Evolutionary conservation across 2,888 invertebrate species (phyloP), one percentile per base, ranked within the genome.

Genomic region (Clostera curtula): DNA sequence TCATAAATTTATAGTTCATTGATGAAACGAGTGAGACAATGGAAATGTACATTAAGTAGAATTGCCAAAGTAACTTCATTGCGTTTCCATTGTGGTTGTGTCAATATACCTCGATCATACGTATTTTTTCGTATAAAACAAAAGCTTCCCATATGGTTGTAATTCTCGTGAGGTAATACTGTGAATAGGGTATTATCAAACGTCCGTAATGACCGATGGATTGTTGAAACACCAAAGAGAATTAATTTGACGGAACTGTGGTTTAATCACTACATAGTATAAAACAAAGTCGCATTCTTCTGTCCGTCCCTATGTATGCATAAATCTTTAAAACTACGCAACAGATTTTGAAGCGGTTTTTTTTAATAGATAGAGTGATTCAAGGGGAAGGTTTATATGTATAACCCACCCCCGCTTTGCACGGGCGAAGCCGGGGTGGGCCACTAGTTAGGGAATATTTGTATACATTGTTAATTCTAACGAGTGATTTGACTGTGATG

Each of bases 131-230:
- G 48, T 56, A 51, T 57, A 54, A 48, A 47, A 36, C 37, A 31
- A 40, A 35, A 27, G 55, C 67, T 73, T 74, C 72, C 67, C 73
- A 71, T 72, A 69, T 65, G 48, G 40, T 48, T 46, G 37, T 39
- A 36, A 58, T 48, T 53, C 22, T 37, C 40, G 40, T 63, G 58
- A 64, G 49, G 64, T 71, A 71, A 72, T 49, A 37, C 39, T 43
- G 62, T 59, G 70, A 72, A 72, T 73, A 45, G 69, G 47, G 63
- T 67, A 71, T 73, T 73, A 72, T 70, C 59, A 68, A 73, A 72
- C 55, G 61, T 59, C 55, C 51, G 62, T 65, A 70, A 69, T 49
- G 43, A 44, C 13, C 46, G 47, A 62, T 56, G 49, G 55, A 50
- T 42, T 52, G 49, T 48, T 31, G 53, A 45, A 52, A 52, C 25